phyloP scores from a whole-genome alignment of 1,140 invertebrate genomes.

The Homarus americanus region DNA sequence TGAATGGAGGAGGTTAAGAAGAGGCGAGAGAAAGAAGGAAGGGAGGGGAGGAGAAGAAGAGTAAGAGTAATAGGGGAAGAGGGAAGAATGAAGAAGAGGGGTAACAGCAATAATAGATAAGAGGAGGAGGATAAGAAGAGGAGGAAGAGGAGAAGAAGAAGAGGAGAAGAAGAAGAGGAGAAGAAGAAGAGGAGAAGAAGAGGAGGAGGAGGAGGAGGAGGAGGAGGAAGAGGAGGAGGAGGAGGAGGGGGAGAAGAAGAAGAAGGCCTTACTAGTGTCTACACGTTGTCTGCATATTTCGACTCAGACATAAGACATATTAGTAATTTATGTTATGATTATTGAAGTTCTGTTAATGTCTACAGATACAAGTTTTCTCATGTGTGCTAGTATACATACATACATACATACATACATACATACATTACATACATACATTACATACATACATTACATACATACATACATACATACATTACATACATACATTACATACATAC shows the following conservation, averaged over 20 bases:
- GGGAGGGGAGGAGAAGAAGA: not conserved
- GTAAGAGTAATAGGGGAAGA: not conserved
- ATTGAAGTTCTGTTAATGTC: no score
- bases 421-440: no score
- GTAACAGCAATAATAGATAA: not conserved
- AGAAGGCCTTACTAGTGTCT: no score
- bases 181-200: not conserved
- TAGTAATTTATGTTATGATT: no score
- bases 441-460: no score
- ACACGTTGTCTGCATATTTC: no score
- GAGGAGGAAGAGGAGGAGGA: not conserved
- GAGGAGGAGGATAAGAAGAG: not conserved
- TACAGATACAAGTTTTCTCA: no score
- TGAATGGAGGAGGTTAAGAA: not conserved
- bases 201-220: not conserved
- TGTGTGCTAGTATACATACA: no score
- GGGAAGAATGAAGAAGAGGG: not conserved
- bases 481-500: no score
- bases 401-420: no score
- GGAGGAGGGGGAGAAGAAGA: not conserved
- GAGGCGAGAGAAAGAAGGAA: not conserved
- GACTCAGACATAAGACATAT: no score
- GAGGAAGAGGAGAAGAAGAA: not conserved
- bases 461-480: no score
- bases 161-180: not conserved